Evolutionary conservation across 2,797 vertebrate genomes (phyloP).

Genomic region (Linurgus olivaceus): DNA sequence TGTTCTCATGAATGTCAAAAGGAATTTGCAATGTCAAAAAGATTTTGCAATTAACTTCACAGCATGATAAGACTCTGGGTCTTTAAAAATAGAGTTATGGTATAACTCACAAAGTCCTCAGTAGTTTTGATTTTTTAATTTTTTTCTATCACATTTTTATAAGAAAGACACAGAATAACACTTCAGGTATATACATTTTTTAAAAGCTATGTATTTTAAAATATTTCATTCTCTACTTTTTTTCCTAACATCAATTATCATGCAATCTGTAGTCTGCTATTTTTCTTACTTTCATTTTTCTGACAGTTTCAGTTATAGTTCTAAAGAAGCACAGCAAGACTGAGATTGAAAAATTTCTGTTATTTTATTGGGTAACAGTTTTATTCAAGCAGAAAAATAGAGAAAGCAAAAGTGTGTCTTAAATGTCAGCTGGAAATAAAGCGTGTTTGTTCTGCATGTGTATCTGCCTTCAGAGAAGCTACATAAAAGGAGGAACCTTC

Average conservation of each 20-base stretch:
- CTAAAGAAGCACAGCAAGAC: constrained; percentile 52
- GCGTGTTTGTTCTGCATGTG: constrained; percentile 16
- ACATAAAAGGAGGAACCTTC: not conserved
- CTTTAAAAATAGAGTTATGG: not conserved
- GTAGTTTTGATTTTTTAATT: not conserved
- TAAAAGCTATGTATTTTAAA: constrained; percentile 29
- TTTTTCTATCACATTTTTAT: not conserved
- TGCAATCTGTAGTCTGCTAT: constrained; percentile 49
- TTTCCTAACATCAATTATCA: constrained; percentile 48
- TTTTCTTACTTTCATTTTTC: constrained; percentile 70
- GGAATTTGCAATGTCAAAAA: not conserved
- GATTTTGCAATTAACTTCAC: constrained; percentile 44
- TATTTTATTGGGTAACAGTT: constrained; percentile 64
- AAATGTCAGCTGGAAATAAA: constrained; percentile 69
- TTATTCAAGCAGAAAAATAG: constrained; percentile 62
- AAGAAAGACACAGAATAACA: not conserved
- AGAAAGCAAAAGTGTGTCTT: constrained; percentile 41
- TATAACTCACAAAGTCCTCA: not conserved
- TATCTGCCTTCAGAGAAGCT: not conserved
- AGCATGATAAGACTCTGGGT: not conserved
- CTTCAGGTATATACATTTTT: not conserved
- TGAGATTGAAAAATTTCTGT: constrained; percentile 55
- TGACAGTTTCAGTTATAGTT: constrained; percentile 62
- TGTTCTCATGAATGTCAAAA: not conserved
- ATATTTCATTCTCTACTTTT: constrained; percentile 33